phyloP scores from a whole-genome alignment of 2,797 vertebrate species.

The Dallia pectoralis region DNA sequence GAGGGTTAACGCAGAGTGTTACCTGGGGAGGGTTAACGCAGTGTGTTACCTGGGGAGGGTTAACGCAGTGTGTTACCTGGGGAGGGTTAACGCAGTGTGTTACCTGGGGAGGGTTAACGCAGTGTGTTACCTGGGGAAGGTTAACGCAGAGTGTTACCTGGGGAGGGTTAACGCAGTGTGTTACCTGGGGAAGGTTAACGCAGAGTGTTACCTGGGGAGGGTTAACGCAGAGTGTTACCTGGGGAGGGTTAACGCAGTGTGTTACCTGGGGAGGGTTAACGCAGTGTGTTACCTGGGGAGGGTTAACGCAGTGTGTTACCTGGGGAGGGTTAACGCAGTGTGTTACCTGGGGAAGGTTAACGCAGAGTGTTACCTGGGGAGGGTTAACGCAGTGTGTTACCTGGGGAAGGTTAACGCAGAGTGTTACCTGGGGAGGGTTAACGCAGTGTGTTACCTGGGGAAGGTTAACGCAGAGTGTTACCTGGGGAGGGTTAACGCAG shows the following conservation, averaged over 20 bases:
- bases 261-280: too few relatives aligned
- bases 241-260: too few relatives aligned
- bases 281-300: slow-evolving; percentile 95
- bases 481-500: too few relatives aligned
- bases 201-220: slow-evolving; percentile 96
- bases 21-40: too few relatives aligned
- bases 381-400: slow-evolving; percentile 93
- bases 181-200: too few relatives aligned
- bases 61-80: slow-evolving; percentile 94
- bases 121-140: slow-evolving; percentile 98
- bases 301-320: slow-evolving; percentile 94
- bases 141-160: slow-evolving; percentile 94
- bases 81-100: slow-evolving; percentile 92
- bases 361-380: slow-evolving; percentile 96
- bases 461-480: slow-evolving; percentile 92
- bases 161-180: slow-evolving; percentile 89
- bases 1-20: slow-evolving; percentile 94
- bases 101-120: too few relatives aligned
- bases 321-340: too few relatives aligned
- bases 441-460: slow-evolving; percentile 94
- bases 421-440: too few relatives aligned
- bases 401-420: too few relatives aligned
- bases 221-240: slow-evolving; percentile 94
- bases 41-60: slow-evolving; percentile 96
- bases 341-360: too few relatives aligned